These are phyloP conservation scores for Calliopum simillimum DNA, from an alignment of 2,888 invertebrate genomes.

Conservation along the genomic window DNA sequence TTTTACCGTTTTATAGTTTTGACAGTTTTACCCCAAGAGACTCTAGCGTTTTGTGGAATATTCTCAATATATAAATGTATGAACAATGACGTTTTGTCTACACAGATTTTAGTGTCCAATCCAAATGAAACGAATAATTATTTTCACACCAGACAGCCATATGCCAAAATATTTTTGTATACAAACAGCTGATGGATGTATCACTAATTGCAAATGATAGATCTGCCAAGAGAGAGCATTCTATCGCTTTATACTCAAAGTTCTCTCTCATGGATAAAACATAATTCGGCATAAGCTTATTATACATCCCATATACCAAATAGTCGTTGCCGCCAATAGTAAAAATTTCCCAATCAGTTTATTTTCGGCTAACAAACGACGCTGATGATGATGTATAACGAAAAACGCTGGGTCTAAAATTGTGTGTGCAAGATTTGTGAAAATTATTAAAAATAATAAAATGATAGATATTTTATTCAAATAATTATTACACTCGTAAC, in stretches of 20 bases:
- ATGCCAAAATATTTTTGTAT: not conserved
- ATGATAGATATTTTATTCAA: not conserved
- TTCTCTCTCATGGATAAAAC: not conserved
- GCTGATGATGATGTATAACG: conserved; percentile 29
- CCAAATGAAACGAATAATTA: not conserved
- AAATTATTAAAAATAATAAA: conserved; percentile 18
- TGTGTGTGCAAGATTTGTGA: conserved; percentile 22
- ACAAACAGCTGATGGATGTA: conserved; percentile 13
- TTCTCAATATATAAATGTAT: too few relatives aligned
- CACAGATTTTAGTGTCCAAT: not conserved
- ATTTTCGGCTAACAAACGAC: conserved; percentile 47
- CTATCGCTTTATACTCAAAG: too few relatives aligned
- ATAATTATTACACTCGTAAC: conserved; percentile 6
- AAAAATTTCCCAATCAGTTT: conserved; percentile 44
- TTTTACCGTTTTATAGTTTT: too few relatives aligned
- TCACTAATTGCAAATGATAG: not conserved
- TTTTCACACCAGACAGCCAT: not conserved
- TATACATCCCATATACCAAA: not conserved
- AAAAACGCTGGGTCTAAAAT: not conserved
- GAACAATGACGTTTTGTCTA: too few relatives aligned
- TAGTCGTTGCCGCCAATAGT: not conserved
- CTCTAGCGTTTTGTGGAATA: too few relatives aligned
- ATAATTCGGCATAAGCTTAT: not conserved
- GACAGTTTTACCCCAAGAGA: too few relatives aligned
- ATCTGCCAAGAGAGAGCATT: not conserved